Evolutionary conservation across 2,888 invertebrate species (phyloP).

Genomic region (Sarcophaga caerulescens): DNA sequence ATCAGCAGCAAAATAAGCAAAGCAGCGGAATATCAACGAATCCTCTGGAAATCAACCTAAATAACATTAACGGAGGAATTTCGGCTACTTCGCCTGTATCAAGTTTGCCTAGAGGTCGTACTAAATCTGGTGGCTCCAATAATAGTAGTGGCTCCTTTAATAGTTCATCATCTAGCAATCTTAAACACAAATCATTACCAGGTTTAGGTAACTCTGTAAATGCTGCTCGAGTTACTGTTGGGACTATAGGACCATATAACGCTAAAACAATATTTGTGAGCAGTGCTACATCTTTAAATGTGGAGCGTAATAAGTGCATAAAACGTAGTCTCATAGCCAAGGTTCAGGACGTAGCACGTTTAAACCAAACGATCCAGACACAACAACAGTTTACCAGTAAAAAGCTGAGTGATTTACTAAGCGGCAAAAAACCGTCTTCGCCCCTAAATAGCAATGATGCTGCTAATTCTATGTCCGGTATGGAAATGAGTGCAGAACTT

Average conservation of each 20-base stretch:
- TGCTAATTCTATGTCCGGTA: slow-evolving; percentile 11
- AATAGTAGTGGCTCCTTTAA: slow-evolving; percentile 51
- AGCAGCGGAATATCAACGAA: slow-evolving; percentile 27
- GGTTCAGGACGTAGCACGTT: slow-evolving; percentile 45
- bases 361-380: slow-evolving; percentile 17
- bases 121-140: slow-evolving; percentile 45
- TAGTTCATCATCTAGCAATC: slow-evolving; percentile 48
- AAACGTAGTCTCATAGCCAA: slow-evolving; percentile 73
- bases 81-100: slow-evolving; percentile 66
- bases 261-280: slow-evolving; percentile 76
- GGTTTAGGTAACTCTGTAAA: slow-evolving; percentile 25
- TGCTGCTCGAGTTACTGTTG: slow-evolving; percentile 50
- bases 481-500: slow-evolving; percentile 46
- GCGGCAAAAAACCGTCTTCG: slow-evolving; percentile 68
- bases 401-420: slow-evolving; percentile 74
- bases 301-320: slow-evolving; percentile 72
- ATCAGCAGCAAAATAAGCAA: slow-evolving; percentile 50
- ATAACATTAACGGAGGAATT: slow-evolving; percentile 59
- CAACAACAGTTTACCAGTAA: slow-evolving; percentile 72
- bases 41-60: slow-evolving; percentile 66
- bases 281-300: slow-evolving; percentile 69
- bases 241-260: slow-evolving; percentile 63
- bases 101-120: slow-evolving; percentile 42
- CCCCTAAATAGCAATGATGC: slow-evolving; percentile 20
- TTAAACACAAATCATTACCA: slow-evolving; percentile 50